These are phyloP conservation scores for Ceratoteleas bidentatus DNA, from an alignment of 1,140 invertebrate species.

Conservation along the genomic window DNA sequence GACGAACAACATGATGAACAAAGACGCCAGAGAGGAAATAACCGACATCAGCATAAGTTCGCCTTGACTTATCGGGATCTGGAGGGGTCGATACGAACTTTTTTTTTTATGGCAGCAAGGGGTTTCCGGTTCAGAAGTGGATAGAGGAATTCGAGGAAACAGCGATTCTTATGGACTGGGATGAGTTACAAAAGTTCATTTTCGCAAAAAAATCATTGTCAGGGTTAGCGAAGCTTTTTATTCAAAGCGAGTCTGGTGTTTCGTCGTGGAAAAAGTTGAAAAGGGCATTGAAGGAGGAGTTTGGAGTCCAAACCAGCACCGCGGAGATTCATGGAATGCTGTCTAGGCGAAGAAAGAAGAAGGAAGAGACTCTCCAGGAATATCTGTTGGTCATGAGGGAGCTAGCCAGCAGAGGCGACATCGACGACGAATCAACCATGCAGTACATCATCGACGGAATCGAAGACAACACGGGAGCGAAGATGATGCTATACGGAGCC, in stretches of 20 bases:
- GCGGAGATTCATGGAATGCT: slow-evolving; percentile 66
- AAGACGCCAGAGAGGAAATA: no score
- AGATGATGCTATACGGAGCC: neutral
- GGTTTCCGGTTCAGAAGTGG: neutral
- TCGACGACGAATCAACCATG: neutral
- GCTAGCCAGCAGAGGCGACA: neutral
- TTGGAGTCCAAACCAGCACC: slow-evolving; percentile 47
- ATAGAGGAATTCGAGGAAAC: slow-evolving; percentile 2
- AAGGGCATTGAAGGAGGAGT: slow-evolving; percentile 52
- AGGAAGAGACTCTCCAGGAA: neutral
- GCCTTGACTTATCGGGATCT: neutral
- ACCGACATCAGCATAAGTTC: neutral
- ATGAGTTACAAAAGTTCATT: slow-evolving; percentile 4
- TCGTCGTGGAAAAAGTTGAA: slow-evolving; percentile 63
- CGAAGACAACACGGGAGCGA: neutral
- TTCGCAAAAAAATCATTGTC: slow-evolving; percentile 11
- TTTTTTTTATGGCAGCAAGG: neutral
- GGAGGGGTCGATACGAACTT: neutral
- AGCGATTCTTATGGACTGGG: slow-evolving; percentile 6
- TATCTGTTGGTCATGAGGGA: neutral
- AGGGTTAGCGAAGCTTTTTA: slow-evolving; percentile 7
- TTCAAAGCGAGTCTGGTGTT: slow-evolving; percentile 22
- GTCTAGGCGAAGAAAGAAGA: slow-evolving; percentile 9
- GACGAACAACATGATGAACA: no score
- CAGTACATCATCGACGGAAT: slow-evolving; percentile 50